Evolutionary conservation across 2,888 invertebrate species (phyloP).

Genomic region (Ferdinandea cuprea): DNA sequence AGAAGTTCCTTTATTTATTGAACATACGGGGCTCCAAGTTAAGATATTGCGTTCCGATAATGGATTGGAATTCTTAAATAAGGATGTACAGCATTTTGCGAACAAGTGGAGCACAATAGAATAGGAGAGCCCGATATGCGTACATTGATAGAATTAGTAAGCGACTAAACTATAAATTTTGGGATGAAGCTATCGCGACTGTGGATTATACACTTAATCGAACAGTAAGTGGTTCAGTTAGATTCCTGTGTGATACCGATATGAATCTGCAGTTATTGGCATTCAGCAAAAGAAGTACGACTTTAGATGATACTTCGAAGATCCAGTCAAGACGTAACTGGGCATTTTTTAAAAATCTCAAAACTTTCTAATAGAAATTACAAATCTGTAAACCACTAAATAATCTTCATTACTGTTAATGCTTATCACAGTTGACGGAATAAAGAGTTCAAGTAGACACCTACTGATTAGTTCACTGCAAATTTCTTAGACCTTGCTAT

Average conservation of each 20-base stretch:
- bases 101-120: conserved; percentile 62
- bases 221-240: conserved; percentile 10
- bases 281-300: neutral
- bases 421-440: no score
- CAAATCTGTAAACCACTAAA: no score
- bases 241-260: neutral
- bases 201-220: conserved; percentile 27
- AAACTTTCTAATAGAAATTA: no score
- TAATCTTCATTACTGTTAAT: no score
- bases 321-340: no score
- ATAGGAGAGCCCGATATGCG: conserved; percentile 19
- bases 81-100: conserved; percentile 73
- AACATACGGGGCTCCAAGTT: conserved; percentile 66
- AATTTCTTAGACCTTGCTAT: no score
- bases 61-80: conserved; percentile 76
- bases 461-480: no score
- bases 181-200: conserved; percentile 7
- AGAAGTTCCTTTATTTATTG: neutral
- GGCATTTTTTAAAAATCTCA: no score
- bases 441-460: no score
- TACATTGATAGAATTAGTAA: conserved; percentile 4
- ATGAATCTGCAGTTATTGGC: neutral
- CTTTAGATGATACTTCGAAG: no score
- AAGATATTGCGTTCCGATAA: conserved; percentile 76
- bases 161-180: no score